phyloP scores from a whole-genome alignment of 2,113 vertebrate species.

The Rhinolophus sinicus region DNA sequence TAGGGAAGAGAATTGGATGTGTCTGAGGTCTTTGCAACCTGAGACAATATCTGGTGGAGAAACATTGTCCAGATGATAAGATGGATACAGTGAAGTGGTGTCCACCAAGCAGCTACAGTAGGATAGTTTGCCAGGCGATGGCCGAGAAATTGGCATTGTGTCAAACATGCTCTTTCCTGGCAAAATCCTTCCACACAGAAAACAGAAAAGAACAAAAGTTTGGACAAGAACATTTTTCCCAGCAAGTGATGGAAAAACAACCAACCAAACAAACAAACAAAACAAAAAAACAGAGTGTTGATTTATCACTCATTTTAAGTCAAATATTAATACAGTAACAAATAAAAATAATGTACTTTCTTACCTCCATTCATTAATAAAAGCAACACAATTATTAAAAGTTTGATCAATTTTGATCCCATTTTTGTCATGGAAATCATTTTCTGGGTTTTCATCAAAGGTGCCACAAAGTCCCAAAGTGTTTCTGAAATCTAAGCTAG shows the following conservation, averaged over 20 bases:
- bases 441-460: conserved; percentile 89
- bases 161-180: conserved; percentile 94
- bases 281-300: background rate
- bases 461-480: conserved; percentile 94
- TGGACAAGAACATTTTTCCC: background rate
- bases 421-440: conserved; percentile 90
- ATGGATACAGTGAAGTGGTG: background rate
- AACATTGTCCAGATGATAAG: conserved; percentile 68
- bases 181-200: conserved; percentile 86
- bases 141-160: conserved; percentile 78
- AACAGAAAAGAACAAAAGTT: conserved; percentile 35
- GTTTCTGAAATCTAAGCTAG: conserved; percentile 88
- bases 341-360: conserved; percentile 59
- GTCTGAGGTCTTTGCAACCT: conserved; percentile 84
- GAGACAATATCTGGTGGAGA: conserved; percentile 65
- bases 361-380: conserved; percentile 94
- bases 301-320: background rate
- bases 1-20: conserved; percentile 82
- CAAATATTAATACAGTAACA: background rate
- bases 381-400: conserved; percentile 79
- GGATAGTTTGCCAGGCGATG: conserved; percentile 52
- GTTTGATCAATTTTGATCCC: conserved; percentile 80
- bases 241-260: background rate
- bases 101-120: conserved; percentile 87
- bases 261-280: no score